Base-by-base conservation (phyloP, 1,140 invertebrate genomes). In the Meloidogyne exigua region DNA sequence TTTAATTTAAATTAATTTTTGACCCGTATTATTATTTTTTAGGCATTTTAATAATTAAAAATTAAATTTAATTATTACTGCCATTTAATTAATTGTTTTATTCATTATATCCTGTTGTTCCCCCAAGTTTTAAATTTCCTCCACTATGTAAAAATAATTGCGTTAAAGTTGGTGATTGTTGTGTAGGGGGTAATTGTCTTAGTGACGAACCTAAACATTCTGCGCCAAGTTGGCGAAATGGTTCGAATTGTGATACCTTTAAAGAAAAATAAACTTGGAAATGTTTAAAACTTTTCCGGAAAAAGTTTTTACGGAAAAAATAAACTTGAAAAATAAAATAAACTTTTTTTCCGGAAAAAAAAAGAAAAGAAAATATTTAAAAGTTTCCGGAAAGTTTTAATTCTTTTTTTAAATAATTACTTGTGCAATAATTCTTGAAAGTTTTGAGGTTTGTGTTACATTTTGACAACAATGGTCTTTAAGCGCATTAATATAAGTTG, bases 401-500 rank as follows among this genome's bases (percentile, higher is more conserved):
- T 64, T 11, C 2, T 39, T 5, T 3, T 44, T 44, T 49, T 11
- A n/a, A n/a, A n/a, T 76, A 71, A 63, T 75, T 80, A 86, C 86
- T 78, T 87, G 86, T 32, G 69, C 57, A 10, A 87, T 75, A 44
- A 87, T 86, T 26, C 85, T 85, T 1, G 83, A 78, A 18, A 87
- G 73, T 69, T 85, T 85, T 15, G 80, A 77, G 21, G 84, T 83
- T 13, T 80, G 77, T 13, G 70, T 72, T 25, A 72, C 12, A 70
- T 39, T 70, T 13, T 70, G 74, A 70, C 80, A 88, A 69, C 86
- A 87, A 68, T 87, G 86, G 68, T 87, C 85, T 65, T 87, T 87
- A 18, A 87, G 76, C 9, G 85, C 85, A 72, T 87, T 87, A 23
- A 87, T 78, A 64, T 87, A 80, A 7, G 86, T 87, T 66, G 79